These are phyloP conservation scores for Danaus plexippus DNA, from an alignment of 1,140 invertebrate genomes.

Conservation along the genomic window DNA sequence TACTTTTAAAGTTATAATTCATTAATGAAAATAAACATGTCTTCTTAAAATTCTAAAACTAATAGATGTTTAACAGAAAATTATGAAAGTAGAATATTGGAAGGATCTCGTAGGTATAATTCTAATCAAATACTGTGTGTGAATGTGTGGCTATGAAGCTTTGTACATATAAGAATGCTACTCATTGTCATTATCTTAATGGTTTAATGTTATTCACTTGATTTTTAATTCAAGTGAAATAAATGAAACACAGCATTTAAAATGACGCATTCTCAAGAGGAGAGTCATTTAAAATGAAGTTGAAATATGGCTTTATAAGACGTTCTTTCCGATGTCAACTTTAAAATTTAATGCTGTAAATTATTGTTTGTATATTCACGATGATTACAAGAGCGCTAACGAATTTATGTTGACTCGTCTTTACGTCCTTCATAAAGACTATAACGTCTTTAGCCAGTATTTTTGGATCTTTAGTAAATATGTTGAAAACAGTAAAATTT, in stretches of 20 bases:
- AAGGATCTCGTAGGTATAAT: too few relatives aligned
- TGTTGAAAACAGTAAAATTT: slow-evolving; percentile 41
- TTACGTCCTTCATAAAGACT: slow-evolving; percentile 44
- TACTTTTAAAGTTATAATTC: too few relatives aligned
- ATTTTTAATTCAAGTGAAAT: too few relatives aligned
- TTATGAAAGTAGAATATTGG: too few relatives aligned
- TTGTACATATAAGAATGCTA: too few relatives aligned
- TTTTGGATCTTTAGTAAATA: slow-evolving; percentile 57
- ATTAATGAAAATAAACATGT: too few relatives aligned
- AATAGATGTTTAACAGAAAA: too few relatives aligned
- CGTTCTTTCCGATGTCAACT: slow-evolving; percentile 69
- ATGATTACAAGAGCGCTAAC: slow-evolving; percentile 65
- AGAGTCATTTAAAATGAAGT: slow-evolving; percentile 45
- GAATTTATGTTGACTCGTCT: slow-evolving; percentile 64
- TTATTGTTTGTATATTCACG: slow-evolving; percentile 56
- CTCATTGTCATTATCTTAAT: too few relatives aligned
- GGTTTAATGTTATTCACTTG: too few relatives aligned
- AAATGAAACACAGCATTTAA: slow-evolving; percentile 5
- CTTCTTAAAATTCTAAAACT: too few relatives aligned
- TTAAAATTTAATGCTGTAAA: slow-evolving; percentile 65
- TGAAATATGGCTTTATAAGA: slow-evolving; percentile 65
- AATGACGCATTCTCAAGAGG: slow-evolving; percentile 36
- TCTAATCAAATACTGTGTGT: too few relatives aligned
- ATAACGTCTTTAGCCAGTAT: slow-evolving; percentile 55
- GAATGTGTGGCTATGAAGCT: too few relatives aligned